Conservation (phyloP, 2,113 vertebrate genomes). For the Corythaeola cristata region DNA sequence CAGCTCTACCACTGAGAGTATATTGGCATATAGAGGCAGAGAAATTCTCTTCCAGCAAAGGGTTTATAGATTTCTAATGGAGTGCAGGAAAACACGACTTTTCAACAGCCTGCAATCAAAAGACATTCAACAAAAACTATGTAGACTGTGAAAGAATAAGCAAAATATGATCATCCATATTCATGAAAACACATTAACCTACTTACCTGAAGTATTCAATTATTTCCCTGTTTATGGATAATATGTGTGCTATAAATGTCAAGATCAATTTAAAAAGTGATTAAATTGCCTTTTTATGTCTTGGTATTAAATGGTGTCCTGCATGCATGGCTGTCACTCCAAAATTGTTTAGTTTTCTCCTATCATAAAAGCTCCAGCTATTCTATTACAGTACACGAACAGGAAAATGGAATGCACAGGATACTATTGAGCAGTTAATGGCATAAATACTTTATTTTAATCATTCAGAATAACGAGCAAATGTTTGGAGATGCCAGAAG, state of each 20-base stretch:
- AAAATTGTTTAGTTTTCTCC: constrained; percentile 32
- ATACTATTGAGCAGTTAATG: neutral
- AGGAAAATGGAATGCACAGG: neutral
- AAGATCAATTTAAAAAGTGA: constrained; percentile 40
- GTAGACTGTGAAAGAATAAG: constrained; percentile 3
- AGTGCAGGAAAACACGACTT: neutral
- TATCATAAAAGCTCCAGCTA: neutral
- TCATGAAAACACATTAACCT: constrained; percentile 41
- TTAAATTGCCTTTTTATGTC: constrained; percentile 22
- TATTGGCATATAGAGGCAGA: neutral
- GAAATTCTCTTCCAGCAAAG: neutral
- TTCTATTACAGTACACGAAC: neutral
- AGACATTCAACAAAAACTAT: constrained; percentile 4
- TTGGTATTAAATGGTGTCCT: constrained; percentile 20
- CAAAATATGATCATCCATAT: constrained; percentile 44
- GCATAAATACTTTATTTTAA: neutral
- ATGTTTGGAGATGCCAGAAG: neutral
- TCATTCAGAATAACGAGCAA: neutral
- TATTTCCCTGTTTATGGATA: constrained; percentile 41
- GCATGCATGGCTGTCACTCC: neutral
- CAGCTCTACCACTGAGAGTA: neutral
- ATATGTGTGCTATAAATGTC: constrained; percentile 8
- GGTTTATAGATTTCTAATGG: constrained; percentile 9
- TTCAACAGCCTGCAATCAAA: constrained; percentile 16
- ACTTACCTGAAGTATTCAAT: constrained; percentile 47